Percentiles rank a stretch among this genome's conserved stretches.
Conservation (phyloP, 2,888 invertebrate genomes). For the Tipula lateralis region DNA sequence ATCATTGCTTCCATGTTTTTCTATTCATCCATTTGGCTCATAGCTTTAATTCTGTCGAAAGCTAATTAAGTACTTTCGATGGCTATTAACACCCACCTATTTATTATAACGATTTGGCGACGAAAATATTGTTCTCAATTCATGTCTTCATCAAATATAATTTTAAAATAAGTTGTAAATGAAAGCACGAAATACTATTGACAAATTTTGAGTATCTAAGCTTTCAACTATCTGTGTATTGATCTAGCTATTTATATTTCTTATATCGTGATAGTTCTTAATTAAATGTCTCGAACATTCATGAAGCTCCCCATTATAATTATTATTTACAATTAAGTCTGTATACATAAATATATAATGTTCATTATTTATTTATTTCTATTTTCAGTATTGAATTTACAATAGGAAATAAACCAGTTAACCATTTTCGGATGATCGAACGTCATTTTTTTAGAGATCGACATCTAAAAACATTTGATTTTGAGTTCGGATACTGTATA, state of each 20-base stretch:
- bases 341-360: not conserved
- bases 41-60: too few species aligned
- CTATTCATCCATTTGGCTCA: too few species aligned
- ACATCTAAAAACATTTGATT: conserved; percentile 94
- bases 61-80: too few species aligned
- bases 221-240: not conserved
- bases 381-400: conserved; percentile 86
- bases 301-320: not conserved
- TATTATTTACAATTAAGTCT: not conserved
- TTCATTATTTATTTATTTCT: conserved; percentile 31
- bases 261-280: not conserved
- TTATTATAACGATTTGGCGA: not conserved
- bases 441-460: conserved; percentile 92
- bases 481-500: conserved; percentile 99
- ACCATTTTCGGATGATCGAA: conserved; percentile 97
- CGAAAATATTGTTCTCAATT: not conserved
- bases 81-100: not conserved
- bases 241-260: not conserved
- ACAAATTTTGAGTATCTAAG: not conserved
- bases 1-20: too few species aligned
- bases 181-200: not conserved
- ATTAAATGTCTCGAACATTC: not conserved
- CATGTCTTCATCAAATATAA: not conserved
- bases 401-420: conserved; percentile 86
- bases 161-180: not conserved